phyloP scores from a whole-genome alignment of 2,797 vertebrate genomes.

The Neomorphus geoffroyi region DNA sequence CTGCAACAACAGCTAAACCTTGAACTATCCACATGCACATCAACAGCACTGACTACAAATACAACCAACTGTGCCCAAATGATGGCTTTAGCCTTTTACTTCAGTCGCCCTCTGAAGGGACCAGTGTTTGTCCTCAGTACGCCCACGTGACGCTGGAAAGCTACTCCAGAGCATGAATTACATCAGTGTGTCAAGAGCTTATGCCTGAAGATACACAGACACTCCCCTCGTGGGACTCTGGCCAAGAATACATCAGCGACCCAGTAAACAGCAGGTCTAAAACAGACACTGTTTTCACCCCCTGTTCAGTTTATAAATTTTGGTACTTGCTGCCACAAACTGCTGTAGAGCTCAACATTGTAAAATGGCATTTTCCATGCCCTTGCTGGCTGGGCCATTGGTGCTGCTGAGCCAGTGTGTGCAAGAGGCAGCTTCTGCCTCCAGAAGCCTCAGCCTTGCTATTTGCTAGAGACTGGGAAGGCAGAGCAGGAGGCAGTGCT shows the following conservation, averaged over 20 bases:
- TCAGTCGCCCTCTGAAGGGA: neutral
- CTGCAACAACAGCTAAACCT: neutral
- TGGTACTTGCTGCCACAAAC: neutral
- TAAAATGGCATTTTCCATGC: conserved; percentile 51
- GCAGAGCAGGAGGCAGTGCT: neutral
- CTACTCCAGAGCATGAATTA: neutral
- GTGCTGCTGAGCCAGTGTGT: too few species aligned
- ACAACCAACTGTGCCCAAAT: neutral
- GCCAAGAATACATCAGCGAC: neutral
- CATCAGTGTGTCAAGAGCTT: neutral
- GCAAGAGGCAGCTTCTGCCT: neutral
- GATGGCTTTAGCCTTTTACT: neutral
- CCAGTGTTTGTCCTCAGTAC: neutral
- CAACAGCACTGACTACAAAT: neutral
- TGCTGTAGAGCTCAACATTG: neutral
- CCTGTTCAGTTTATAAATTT: neutral
- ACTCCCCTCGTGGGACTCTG: neutral
- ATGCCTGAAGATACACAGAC: neutral
- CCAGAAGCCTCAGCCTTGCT: neutral
- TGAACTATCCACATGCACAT: neutral
- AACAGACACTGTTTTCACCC: neutral
- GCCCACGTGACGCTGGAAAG: neutral
- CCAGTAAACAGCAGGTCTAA: neutral
- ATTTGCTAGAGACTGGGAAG: neutral
- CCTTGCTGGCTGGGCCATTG: neutral